Conservation (phyloP, 2,113 vertebrate species). For the Hippocampus guttulatus region DNA sequence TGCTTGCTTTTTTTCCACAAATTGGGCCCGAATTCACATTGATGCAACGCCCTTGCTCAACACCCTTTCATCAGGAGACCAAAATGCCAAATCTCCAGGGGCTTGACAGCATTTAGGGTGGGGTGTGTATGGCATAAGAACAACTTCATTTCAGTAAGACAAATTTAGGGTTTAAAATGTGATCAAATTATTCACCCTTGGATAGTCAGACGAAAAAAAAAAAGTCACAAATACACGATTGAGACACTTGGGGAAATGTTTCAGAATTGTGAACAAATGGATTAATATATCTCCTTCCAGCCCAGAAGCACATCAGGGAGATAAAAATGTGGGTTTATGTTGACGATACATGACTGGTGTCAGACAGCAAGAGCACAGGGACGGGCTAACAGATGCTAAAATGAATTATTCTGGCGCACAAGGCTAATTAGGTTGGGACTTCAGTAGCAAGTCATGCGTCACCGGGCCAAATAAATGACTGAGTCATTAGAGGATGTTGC, state of each 20-base stretch:
- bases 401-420: background rate
- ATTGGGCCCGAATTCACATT: too few species aligned
- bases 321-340: background rate
- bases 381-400: background rate
- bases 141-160: background rate
- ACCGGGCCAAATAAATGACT: background rate
- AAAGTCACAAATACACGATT: background rate
- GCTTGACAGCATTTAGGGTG: too few species aligned
- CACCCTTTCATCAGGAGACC: too few species aligned
- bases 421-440: background rate
- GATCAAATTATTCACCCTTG: background rate
- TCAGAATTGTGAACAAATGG: background rate
- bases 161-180: background rate
- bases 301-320: background rate
- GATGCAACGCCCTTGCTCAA: too few species aligned
- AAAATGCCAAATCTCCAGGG: too few species aligned
- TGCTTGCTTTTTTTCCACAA: too few species aligned
- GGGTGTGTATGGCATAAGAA: background rate
- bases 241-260: background rate
- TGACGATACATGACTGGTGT: background rate
- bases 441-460: background rate
- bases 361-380: background rate
- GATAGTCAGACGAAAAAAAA: background rate
- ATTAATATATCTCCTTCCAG: background rate
- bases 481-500: background rate